A percentile compares a stretch with the other conserved stretches of the same genome.
phyloP scores from a whole-genome alignment of 1,140 invertebrate genomes.

The Drosophila varians region DNA sequence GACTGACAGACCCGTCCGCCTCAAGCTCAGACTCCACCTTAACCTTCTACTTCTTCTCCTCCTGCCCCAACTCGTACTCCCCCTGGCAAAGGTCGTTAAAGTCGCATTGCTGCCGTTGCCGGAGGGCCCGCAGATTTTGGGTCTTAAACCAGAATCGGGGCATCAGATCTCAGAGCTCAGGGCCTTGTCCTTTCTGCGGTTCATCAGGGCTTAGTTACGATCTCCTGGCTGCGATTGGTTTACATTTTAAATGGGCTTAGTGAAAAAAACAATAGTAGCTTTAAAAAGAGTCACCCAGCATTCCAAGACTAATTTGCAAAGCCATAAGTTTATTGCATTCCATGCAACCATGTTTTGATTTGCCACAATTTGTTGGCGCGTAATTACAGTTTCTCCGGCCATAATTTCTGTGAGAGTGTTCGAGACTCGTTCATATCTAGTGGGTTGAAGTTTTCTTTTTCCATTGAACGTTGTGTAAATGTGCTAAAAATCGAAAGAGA shows the following conservation, averaged over 20 bases:
- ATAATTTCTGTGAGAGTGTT: conserved; percentile 30
- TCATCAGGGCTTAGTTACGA: conserved; percentile 54
- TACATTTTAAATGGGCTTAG: no score
- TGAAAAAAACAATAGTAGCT: no score
- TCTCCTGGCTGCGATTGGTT: not conserved
- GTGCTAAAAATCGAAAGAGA: conserved; percentile 24
- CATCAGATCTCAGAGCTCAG: conserved; percentile 9
- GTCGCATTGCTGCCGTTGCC: conserved; percentile 38
- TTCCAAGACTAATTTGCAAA: not conserved
- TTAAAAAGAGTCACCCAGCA: not conserved
- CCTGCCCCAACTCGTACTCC: conserved; percentile 21
- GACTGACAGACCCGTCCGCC: conserved; percentile 13
- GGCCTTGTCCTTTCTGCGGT: conserved; percentile 65
- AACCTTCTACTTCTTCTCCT: conserved; percentile 21
- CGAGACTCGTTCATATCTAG: not conserved
- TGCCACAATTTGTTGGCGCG: conserved; percentile 42
- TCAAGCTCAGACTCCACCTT: conserved; percentile 15
- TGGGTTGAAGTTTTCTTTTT: conserved; percentile 18
- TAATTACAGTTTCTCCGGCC: conserved; percentile 33
- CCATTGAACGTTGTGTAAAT: conserved; percentile 66
- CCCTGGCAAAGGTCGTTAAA: conserved; percentile 69
- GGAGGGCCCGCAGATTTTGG: conserved; percentile 22
- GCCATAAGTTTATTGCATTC: conserved; percentile 21
- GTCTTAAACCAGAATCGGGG: not conserved
- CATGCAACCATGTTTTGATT: conserved; percentile 30